Base-by-base conservation (phyloP, 2,888 invertebrate species). In the Dasysyrphus albostriatus region DNA sequence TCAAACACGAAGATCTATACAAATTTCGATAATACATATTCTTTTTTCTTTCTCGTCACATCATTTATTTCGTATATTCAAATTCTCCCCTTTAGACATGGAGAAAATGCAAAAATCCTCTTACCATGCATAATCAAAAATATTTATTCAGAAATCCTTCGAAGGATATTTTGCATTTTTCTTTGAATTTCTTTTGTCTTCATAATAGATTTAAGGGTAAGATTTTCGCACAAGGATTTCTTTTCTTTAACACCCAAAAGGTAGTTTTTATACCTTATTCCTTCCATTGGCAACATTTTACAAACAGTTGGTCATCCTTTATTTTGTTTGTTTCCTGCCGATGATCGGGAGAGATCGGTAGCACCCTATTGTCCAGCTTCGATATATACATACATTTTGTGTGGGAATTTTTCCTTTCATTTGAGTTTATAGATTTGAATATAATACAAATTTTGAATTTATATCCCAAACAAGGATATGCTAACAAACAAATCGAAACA, bases 61-160 rank as follows among this genome's bases (percentile, higher is more conserved):
- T 69, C 56, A 54, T n/a, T 32, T 29, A 24, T 12, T 2, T 24
- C 51, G 14, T 56, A 54, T 70, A 85, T 85, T 85, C 69, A 81
- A 77, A 84, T 81, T 56, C 61, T 37, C 67, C 59, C 49, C 75
- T 63, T 61, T 32, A 7, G 32, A 58, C 16, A 24, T 42, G 70
- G 39, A 67, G 37, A 34, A 59, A 81, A 87, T 82, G 85, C 85
- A 87, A 87, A 82, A 87, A 87, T 87, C 81, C 85, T 85, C 85
- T 82, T 85, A 83, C 87, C 87, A 74, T 83, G 87, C 59, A 78
- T 87, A 87, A 87, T 87, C 87, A 87, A 87, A 87, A 87, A 79
- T 87, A 83, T 87, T 87, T 87, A 87, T 82, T 37, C 49, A 2
- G n/a, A 24, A 8, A 54, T 56, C 59, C 63, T 67, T 72, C 3